Evolutionary conservation across 2,888 invertebrate genomes (phyloP).

Genomic region (Eupelmus urozonus): DNA sequence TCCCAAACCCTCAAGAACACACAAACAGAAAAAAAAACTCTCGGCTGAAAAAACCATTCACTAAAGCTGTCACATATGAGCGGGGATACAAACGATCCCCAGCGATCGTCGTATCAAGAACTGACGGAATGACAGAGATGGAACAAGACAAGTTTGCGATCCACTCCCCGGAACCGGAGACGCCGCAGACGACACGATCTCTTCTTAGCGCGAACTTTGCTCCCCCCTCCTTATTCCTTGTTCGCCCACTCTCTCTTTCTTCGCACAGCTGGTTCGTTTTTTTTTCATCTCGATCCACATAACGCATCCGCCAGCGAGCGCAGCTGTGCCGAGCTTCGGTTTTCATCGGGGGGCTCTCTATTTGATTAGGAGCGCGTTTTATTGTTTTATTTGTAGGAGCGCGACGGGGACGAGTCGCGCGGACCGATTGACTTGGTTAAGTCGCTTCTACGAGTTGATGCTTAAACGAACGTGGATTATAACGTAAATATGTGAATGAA

Average conservation of each 20-base stretch:
- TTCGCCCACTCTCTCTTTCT: too few species aligned
- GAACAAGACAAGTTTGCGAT: constrained; percentile 34
- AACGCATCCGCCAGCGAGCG: too few species aligned
- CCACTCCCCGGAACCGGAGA: constrained; percentile 38
- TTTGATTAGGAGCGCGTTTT: too few species aligned
- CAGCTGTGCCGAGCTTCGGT: too few species aligned
- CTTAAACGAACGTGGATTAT: too few species aligned
- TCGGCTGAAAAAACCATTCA: neutral
- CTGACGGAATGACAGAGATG: constrained; percentile 41
- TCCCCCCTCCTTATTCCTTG: constrained; percentile 9
- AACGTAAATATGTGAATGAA: too few species aligned
- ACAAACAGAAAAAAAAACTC: neutral
- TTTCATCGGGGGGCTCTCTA: too few species aligned
- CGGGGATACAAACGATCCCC: neutral
- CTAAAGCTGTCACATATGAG: neutral
- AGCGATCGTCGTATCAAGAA: neutral
- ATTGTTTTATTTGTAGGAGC: too few species aligned
- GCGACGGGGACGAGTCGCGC: too few species aligned
- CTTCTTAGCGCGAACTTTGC: constrained; percentile 25
- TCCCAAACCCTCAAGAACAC: neutral
- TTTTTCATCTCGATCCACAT: neutral
- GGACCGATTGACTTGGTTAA: too few species aligned
- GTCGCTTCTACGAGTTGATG: too few species aligned
- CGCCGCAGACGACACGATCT: constrained; percentile 41
- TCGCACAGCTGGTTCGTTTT: too few species aligned